Conservation (phyloP, 2,888 invertebrate genomes). For the Dermolepida albohirtum region DNA sequence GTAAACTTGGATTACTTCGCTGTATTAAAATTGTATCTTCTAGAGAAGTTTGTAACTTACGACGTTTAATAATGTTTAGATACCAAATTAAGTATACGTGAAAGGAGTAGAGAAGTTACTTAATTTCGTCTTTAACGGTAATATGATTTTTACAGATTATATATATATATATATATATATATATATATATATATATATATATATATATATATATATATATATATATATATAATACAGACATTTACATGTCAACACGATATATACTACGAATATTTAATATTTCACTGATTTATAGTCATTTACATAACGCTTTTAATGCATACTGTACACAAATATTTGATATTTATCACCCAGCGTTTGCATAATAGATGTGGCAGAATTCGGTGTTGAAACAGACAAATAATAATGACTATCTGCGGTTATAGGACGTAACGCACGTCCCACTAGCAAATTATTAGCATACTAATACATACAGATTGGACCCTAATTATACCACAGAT, state of each 20-base stretch:
- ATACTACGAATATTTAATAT: neutral
- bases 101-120: no score
- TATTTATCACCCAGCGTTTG: constrained; percentile 2
- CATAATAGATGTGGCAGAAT: constrained; percentile 9
- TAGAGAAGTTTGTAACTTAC: no score
- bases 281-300: constrained; percentile 5
- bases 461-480: constrained; percentile 12
- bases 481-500: constrained; percentile 3
- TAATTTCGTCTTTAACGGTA: no score
- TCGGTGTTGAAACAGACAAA: constrained; percentile 12
- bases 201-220: no score
- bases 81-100: no score
- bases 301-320: constrained; percentile 13
- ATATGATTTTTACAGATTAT: no score
- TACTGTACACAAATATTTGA: constrained; percentile 11
- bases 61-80: no score
- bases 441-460: constrained; percentile 2
- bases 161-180: no score
- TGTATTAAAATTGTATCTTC: no score
- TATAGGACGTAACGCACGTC: neutral
- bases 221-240: no score
- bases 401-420: constrained; percentile 8
- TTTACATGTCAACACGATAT: neutral
- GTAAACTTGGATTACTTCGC: no score
- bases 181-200: no score